Evolutionary conservation across 2,888 invertebrate genomes (phyloP).

Genomic region (Glaucopsyche alexis): DNA sequence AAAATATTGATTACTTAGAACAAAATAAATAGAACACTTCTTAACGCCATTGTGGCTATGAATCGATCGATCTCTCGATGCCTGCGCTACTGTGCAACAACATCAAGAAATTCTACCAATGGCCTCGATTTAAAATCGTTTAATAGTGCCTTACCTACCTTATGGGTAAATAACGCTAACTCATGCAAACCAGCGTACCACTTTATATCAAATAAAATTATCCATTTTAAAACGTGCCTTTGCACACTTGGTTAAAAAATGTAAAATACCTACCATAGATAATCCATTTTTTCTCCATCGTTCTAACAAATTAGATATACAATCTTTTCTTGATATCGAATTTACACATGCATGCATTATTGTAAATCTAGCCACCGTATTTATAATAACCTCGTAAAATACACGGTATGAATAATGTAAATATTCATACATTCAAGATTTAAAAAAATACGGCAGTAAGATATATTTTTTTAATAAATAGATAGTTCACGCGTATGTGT

Average conservation of each 20-base stretch:
- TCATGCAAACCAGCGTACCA: slow-evolving; percentile 31
- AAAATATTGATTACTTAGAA: slow-evolving; percentile 76
- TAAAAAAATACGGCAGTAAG: neutral
- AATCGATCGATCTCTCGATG: slow-evolving; percentile 68
- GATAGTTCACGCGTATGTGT: neutral
- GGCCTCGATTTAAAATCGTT: slow-evolving; percentile 77
- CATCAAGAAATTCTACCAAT: slow-evolving; percentile 70
- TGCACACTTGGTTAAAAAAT: neutral
- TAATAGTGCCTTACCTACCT: slow-evolving; percentile 39
- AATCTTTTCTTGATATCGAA: neutral
- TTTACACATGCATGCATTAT: neutral
- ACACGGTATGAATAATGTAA: neutral
- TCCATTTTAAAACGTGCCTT: neutral
- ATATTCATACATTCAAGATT: neutral
- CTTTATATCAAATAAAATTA: neutral
- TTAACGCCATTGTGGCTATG: slow-evolving; percentile 67
- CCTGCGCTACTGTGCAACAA: slow-evolving; percentile 68
- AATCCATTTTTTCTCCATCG: neutral
- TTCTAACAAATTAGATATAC: neutral
- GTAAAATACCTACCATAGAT: neutral
- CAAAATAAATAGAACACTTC: slow-evolving; percentile 77
- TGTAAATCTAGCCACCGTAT: neutral
- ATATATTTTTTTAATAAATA: neutral
- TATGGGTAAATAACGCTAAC: slow-evolving; percentile 36
- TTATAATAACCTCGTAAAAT: neutral